These are phyloP conservation scores for Isichthys henryi DNA, from an alignment of 2,113 vertebrate species.

Conservation along the genomic window DNA sequence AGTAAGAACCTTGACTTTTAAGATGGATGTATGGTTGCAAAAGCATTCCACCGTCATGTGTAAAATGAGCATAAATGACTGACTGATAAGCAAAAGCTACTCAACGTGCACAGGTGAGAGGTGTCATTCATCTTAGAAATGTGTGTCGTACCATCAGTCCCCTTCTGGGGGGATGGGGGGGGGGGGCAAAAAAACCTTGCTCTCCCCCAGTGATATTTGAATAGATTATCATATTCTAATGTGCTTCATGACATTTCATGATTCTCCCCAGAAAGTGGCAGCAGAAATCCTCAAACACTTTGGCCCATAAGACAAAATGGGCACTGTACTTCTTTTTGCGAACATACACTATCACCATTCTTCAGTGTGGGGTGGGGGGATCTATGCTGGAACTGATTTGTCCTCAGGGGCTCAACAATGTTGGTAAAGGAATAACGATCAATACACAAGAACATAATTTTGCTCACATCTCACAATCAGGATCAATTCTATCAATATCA, in stretches of 20 bases:
- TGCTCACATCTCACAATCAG: neutral
- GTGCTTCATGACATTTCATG: neutral
- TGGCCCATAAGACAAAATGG: neutral
- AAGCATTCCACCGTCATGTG: neutral
- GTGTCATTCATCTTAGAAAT: neutral
- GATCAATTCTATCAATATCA: neutral
- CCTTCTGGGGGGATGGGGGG: neutral
- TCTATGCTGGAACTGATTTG: neutral
- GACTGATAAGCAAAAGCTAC: neutral
- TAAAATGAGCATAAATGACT: neutral
- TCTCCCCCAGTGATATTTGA: neutral
- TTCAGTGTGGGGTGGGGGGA: neutral
- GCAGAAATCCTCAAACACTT: neutral
- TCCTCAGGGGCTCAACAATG: neutral
- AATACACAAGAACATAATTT: conserved; percentile 2
- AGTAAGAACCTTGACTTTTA: neutral
- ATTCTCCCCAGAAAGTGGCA: neutral
- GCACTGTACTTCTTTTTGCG: too few relatives aligned
- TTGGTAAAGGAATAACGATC: conserved; percentile 2
- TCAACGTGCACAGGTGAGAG: neutral
- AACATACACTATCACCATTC: too few relatives aligned
- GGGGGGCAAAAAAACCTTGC: neutral
- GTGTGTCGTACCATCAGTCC: neutral
- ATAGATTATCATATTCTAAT: neutral
- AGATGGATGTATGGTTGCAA: neutral